phyloP scores from a whole-genome alignment of 2,888 invertebrate genomes.

The Axea sp. region DNA sequence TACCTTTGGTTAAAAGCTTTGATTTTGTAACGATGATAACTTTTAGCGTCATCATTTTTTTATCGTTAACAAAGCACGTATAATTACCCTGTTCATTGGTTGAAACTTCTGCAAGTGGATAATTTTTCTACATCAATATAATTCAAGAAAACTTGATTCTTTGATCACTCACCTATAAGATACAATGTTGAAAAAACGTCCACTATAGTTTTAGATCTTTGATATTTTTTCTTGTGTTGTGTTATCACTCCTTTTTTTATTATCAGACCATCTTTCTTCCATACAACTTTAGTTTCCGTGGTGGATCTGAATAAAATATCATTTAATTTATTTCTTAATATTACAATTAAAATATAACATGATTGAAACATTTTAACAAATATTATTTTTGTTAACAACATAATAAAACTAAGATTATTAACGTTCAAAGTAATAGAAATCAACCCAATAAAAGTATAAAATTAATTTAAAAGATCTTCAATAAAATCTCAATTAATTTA shows the following conservation, averaged over 20 bases:
- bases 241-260: slow-evolving; percentile 78
- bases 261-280: slow-evolving; percentile 81
- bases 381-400: too few species aligned
- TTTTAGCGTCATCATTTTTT: slow-evolving; percentile 80
- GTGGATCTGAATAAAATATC: slow-evolving; percentile 73
- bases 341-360: not conserved
- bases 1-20: slow-evolving; percentile 81
- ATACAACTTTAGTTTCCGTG: slow-evolving; percentile 80
- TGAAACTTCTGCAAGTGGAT: slow-evolving; percentile 79
- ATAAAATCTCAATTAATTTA: too few species aligned
- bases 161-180: slow-evolving; percentile 79
- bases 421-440: too few species aligned
- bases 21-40: slow-evolving; percentile 81
- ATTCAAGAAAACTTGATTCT: too few species aligned
- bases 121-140: too few species aligned
- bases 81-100: slow-evolving; percentile 85
- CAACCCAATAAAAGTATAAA: too few species aligned
- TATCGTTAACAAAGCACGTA: slow-evolving; percentile 84
- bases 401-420: too few species aligned
- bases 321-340: too few species aligned
- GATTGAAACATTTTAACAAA: not conserved
- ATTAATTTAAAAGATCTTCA: too few species aligned
- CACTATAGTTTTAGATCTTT: slow-evolving; percentile 80
- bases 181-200: slow-evolving; percentile 82
- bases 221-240: slow-evolving; percentile 73